Base-by-base conservation (phyloP, 2,797 vertebrate species). In the Selene dorsalis region DNA sequence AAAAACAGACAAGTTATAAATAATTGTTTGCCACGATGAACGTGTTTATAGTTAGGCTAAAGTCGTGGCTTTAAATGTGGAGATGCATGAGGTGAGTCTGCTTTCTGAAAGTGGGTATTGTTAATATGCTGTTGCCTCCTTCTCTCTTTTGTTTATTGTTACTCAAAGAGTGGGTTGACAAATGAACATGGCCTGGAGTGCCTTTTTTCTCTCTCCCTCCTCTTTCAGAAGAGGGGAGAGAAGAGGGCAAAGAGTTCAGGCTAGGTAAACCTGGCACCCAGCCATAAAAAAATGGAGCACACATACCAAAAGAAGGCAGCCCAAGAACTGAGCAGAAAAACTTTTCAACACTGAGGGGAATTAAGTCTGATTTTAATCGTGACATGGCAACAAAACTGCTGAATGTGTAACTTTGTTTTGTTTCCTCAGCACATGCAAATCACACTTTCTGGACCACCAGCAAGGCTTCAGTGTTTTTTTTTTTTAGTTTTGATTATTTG, bases 191-290 rank as follows among this genome's bases (percentile, higher is more conserved):
- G 87, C 69, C 82, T 84, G 75, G 76, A 84, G 87, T 75, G 62
- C 68, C 56, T 77, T 84, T 85, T 84, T 84, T 74, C 28, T 73
- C 47, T 82, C 45, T 66, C 64, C 61, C 66, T 75, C 67, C 67
- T 62, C 60, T 77, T 70, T 85, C 73, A 79, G 80, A 83, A 75
- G 65, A 85, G 63, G 65, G 83, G 56, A 76, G 77, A 74, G 63
- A 82, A 50, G 63, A 86, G 90, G 84, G 83, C 84, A 91, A 83
- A 87, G 91, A 87, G 94, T 93, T 95, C 93, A 94, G 69, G 67
- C 86, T 88, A 94, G 92, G 92, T 94, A 92, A 94, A 87, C 81
- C 86, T 93, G 92, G 92, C 85, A 75, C 68, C 41, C 50, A 53
- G 87, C 87, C 90, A 92, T 76, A 60, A 81, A 72, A 81, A 84